Base-by-base conservation (phyloP, 1,140 invertebrate species). In the Aphidius gifuensis region DNA sequence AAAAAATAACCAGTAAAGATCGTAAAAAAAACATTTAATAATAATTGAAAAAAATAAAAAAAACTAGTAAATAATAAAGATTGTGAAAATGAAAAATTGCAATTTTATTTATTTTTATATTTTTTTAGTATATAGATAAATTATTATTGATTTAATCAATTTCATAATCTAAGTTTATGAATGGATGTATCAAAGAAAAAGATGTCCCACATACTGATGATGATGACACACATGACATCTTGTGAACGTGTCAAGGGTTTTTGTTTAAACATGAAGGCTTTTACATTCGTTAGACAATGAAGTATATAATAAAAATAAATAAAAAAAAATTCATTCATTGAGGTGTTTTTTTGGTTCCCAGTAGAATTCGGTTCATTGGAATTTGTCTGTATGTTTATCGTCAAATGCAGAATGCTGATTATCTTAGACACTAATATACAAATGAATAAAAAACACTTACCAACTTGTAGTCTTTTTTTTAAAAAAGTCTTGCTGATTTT, bases 351-450 rank as follows among this genome's bases (percentile, higher is more conserved):
- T 72, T 32, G 23, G 23, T 32, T 72, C 71, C 62, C 66, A 61
- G 73, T 73, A 73, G 69, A 74, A 76, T 75, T 76, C 69, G 63
- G 71, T 77, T 78, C 74, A 64, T 56, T 73, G 70, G 68, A 75
- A 78, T 72, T 58, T 68, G 67, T 69, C 68, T 66, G 65, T 58
- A 53, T 44, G 60, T 44, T 11, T 55, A n/a, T 21, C 39, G 39
- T 21, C 39, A 43, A 58, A 39, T 54, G 64, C 43, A 67, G 73
- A 76, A 77, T 75, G 67, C 66, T 69, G 70, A 74, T 74, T 68
- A 56, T 39, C 54, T 58, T 62, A 5, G 23, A 32, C 4, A 32
- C 23, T 32, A 32, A 32, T 32, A 32, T 32, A 32, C 2, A 32
- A 32, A 32, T 32, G 4, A 32, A 32, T 32, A 32, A 53, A 16